A percentile compares a stretch with the other conserved stretches of the same genome.
Conservation (phyloP, 2,797 vertebrate species). For the Sphaeramia orbicularis region DNA sequence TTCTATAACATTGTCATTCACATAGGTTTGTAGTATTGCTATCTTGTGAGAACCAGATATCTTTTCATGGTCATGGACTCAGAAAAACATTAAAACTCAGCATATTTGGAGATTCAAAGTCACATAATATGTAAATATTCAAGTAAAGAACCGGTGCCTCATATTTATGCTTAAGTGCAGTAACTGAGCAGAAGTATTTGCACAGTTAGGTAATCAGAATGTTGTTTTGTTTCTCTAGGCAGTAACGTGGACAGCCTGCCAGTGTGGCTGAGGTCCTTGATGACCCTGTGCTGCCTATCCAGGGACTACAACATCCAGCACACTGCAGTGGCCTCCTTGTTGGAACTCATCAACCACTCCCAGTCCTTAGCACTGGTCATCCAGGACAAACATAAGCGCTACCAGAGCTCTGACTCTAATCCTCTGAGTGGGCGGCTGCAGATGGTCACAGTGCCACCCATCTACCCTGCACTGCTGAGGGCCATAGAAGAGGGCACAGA, state of each 20-base stretch:
- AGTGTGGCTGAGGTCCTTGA: conserved; percentile 92
- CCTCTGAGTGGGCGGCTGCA: conserved; percentile 92
- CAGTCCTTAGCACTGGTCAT: conserved; percentile 96
- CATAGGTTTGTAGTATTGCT: no score
- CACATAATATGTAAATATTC: no score
- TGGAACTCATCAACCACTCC: conserved; percentile 96
- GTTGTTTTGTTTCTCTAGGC: conserved; percentile 64
- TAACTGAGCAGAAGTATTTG: no score
- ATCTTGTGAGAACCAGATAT: no score
- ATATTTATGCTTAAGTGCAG: no score
- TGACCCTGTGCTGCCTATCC: conserved; percentile 94
- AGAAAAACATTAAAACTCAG: no score
- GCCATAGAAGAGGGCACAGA: conserved; percentile 91
- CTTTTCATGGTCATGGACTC: no score
- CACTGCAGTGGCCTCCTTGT: conserved; percentile 90
- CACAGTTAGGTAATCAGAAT: no score
- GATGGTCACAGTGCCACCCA: conserved; percentile 95
- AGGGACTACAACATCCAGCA: conserved; percentile 93
- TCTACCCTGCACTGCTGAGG: conserved; percentile 87
- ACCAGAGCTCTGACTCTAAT: conserved; percentile 87
- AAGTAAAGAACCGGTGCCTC: no score
- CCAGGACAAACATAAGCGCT: conserved; percentile 93
- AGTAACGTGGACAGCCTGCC: conserved; percentile 83
- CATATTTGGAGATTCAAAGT: no score
- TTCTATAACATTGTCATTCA: no score